Conservation (phyloP, 2,888 invertebrate genomes). For the Nesidiocoris tenuis region DNA sequence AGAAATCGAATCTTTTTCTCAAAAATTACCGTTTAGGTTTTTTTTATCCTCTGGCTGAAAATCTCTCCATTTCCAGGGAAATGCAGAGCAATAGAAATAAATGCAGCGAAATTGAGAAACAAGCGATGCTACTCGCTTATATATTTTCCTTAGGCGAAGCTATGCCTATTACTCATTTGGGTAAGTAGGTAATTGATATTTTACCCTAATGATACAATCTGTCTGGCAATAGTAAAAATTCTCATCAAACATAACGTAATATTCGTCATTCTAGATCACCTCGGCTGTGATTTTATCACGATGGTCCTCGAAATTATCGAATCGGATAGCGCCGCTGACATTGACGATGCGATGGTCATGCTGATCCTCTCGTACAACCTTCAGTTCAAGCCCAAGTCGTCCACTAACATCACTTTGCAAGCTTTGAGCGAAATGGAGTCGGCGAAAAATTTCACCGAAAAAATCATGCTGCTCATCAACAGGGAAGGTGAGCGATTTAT, state of each 20-base stretch:
- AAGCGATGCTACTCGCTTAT: slow-evolving; percentile 80
- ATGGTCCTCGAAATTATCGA: slow-evolving; percentile 79
- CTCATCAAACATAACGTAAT: too few species aligned
- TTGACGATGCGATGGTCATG: slow-evolving; percentile 80
- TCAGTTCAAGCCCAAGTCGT: slow-evolving; percentile 63
- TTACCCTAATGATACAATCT: too few species aligned
- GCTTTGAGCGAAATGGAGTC: slow-evolving; percentile 55
- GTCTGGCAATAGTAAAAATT: too few species aligned
- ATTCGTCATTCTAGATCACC: slow-evolving; percentile 77
- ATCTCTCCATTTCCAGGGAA: slow-evolving; percentile 64
- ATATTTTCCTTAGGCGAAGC: slow-evolving; percentile 87
- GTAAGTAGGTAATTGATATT: slow-evolving; percentile 58
- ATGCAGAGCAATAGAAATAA: slow-evolving; percentile 78
- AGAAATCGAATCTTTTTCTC: too few species aligned
- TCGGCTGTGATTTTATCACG: slow-evolving; percentile 78
- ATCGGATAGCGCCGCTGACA: slow-evolving; percentile 78
- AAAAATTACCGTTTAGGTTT: too few species aligned
- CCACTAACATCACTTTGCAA: slow-evolving; percentile 52
- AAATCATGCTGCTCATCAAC: slow-evolving; percentile 80
- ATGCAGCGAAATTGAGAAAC: slow-evolving; percentile 76
- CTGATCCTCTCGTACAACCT: slow-evolving; percentile 85
- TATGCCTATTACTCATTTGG: slow-evolving; percentile 84
- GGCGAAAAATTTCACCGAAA: slow-evolving; percentile 88
- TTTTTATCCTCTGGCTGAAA: too few species aligned
- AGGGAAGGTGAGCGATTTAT: slow-evolving; percentile 69